Percentiles rank a stretch among this genome's conserved stretches.
Evolutionary conservation across 2,888 invertebrate genomes (phyloP).

Genomic region (Agapostemon virescens): DNA sequence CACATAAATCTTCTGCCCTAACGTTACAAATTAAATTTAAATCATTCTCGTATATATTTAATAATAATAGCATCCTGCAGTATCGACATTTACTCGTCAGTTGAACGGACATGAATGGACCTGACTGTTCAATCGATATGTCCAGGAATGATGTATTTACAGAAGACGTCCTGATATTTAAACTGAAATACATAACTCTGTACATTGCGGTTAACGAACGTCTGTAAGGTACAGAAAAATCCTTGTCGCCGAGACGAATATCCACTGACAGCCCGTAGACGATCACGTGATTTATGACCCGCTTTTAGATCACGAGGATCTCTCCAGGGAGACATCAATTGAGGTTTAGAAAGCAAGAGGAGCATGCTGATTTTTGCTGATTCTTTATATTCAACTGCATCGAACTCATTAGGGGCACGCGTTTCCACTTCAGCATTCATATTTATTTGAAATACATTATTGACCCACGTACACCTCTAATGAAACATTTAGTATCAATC

Average conservation of each 20-base stretch:
- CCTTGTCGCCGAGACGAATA: slow-evolving; percentile 33
- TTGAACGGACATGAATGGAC: neutral
- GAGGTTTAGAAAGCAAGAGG: slow-evolving; percentile 61
- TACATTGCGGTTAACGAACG: slow-evolving; percentile 43
- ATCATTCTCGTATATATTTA: neutral
- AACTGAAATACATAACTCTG: neutral
- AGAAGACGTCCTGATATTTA: neutral
- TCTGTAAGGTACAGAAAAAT: slow-evolving; percentile 41
- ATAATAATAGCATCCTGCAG: neutral
- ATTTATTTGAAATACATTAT: neutral
- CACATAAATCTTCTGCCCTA: neutral
- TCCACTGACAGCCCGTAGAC: slow-evolving; percentile 42
- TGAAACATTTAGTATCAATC: neutral
- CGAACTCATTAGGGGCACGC: neutral
- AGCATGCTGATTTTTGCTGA: slow-evolving; percentile 30
- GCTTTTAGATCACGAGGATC: slow-evolving; percentile 56
- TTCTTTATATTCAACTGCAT: neutral
- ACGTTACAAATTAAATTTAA: neutral
- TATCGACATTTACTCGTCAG: neutral
- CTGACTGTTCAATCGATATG: neutral
- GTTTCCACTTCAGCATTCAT: neutral
- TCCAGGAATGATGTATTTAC: neutral
- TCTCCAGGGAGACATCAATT: slow-evolving; percentile 53
- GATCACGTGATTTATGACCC: slow-evolving; percentile 56
- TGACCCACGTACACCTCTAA: neutral